Conservation (phyloP, 2,888 invertebrate genomes). For the Hirtodrosophila histrioides region DNA sequence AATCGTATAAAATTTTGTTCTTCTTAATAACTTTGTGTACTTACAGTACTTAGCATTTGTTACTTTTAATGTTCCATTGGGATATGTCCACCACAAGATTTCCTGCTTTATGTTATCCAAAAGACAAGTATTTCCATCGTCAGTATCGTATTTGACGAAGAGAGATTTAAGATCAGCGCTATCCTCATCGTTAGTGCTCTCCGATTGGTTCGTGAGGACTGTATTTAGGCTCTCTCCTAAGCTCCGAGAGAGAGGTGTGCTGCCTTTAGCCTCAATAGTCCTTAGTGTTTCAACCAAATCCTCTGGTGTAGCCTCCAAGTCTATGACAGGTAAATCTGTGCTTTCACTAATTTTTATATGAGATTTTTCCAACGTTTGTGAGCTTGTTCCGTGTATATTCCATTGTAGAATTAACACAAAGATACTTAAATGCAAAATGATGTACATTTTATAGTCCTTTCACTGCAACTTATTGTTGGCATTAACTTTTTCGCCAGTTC, state of each 20-base stretch:
- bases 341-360: neutral
- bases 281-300: neutral
- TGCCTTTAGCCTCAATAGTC: neutral
- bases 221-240: conserved; percentile 1
- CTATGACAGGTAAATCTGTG: neutral
- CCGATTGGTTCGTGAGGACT: neutral
- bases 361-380: neutral
- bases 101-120: conserved; percentile 71
- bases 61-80: conserved; percentile 75
- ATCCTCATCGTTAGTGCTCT: conserved; percentile 21
- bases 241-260: neutral
- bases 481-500: neutral
- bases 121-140: conserved; percentile 67
- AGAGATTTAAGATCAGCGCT: conserved; percentile 39
- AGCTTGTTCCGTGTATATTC: conserved; percentile 20
- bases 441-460: conserved; percentile 36
- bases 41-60: conserved; percentile 40
- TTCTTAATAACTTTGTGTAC: neutral
- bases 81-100: conserved; percentile 74
- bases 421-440: conserved; percentile 36
- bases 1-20: too few relatives aligned
- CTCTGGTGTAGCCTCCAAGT: neutral
- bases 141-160: conserved; percentile 55
- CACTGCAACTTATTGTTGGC: neutral
- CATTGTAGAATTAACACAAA: conserved; percentile 51